These are phyloP conservation scores for Tortrix viridana DNA, from an alignment of 2,888 invertebrate species.

Conservation along the genomic window DNA sequence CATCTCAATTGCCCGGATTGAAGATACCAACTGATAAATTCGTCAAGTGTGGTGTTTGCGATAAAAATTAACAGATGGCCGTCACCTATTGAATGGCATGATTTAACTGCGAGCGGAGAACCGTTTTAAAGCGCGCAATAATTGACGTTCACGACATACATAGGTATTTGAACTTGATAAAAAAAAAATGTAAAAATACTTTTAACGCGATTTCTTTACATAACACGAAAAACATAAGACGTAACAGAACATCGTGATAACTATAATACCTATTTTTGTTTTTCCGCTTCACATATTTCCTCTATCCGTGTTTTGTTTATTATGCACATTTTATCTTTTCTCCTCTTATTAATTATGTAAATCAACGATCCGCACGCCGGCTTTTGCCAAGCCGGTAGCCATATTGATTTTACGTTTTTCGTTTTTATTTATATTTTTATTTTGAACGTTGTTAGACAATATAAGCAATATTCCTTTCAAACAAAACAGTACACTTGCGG, in stretches of 20 bases:
- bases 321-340: too few relatives aligned
- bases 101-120: constrained; percentile 47
- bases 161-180: constrained; percentile 13
- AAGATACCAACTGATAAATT: constrained; percentile 74
- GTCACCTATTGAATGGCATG: constrained; percentile 50
- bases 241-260: background rate
- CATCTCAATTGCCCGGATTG: constrained; percentile 58
- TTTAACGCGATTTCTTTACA: too few relatives aligned
- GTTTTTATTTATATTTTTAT: too few relatives aligned
- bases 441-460: too few relatives aligned
- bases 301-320: too few relatives aligned
- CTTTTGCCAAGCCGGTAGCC: too few relatives aligned
- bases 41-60: constrained; percentile 62
- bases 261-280: too few relatives aligned
- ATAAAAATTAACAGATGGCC: constrained; percentile 77
- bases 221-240: too few relatives aligned
- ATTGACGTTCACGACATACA: constrained; percentile 31
- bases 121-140: constrained; percentile 42
- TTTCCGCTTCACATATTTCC: too few relatives aligned
- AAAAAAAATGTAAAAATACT: background rate
- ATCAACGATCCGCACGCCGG: too few relatives aligned
- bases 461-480: background rate
- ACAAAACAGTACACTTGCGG: background rate
- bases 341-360: too few relatives aligned
- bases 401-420: too few relatives aligned